Evolutionary conservation across 2,113 vertebrate species (phyloP).

Genomic region (Cryptotis parvus): DNA sequence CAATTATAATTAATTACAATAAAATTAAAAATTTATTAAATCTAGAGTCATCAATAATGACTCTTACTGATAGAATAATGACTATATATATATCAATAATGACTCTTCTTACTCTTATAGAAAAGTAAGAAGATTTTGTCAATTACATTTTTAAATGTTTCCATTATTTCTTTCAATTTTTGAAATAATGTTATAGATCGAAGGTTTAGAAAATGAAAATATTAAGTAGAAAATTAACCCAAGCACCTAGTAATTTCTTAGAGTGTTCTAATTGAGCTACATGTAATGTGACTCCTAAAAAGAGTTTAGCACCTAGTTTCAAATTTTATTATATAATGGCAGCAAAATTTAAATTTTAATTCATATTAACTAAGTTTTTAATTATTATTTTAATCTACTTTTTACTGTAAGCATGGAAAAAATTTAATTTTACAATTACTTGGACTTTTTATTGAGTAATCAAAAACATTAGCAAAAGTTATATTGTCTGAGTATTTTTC

Average conservation of each 20-base stretch:
- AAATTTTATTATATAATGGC: neutral
- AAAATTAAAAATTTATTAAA: neutral
- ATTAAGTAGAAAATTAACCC: neutral
- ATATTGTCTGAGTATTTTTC: constrained; percentile 48
- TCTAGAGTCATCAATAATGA: no score
- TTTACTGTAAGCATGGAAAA: constrained; percentile 54
- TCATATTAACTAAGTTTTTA: constrained; percentile 44
- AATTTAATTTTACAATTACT: constrained; percentile 71
- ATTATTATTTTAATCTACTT: constrained; percentile 46
- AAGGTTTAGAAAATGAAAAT: neutral
- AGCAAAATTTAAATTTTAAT: constrained; percentile 60
- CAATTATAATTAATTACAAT: constrained; percentile 33
- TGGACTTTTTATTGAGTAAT: constrained; percentile 64
- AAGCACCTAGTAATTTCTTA: constrained; percentile 22
- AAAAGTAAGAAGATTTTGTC: neutral
- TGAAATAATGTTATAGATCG: neutral
- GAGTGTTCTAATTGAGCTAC: constrained; percentile 26
- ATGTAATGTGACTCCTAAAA: neutral
- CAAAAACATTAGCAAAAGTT: constrained; percentile 56
- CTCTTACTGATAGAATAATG: no score
- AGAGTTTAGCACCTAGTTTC: constrained; percentile 44
- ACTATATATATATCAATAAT: no score
- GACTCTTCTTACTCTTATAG: no score
- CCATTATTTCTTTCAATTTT: neutral
- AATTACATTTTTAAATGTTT: no score